Evolutionary conservation across 2,113 vertebrate species (phyloP).

Genomic region (Antennarius striatus): DNA sequence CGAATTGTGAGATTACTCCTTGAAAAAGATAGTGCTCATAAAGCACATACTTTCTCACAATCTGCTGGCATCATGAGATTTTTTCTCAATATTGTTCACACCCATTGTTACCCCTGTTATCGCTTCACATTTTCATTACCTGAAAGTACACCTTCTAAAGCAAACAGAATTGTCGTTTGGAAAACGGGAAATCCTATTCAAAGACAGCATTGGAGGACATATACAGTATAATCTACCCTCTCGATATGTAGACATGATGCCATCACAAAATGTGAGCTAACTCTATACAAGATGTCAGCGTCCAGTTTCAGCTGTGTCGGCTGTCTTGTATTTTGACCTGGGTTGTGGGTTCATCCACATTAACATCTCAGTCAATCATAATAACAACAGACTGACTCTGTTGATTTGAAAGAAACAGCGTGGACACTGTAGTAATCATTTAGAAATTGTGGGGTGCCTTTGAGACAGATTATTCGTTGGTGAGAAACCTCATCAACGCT

Average conservation of each 20-base stretch:
- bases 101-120: no score
- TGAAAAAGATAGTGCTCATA: not conserved
- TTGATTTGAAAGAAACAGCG: constrained; percentile 4
- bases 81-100: no score
- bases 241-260: not conserved
- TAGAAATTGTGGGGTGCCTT: not conserved
- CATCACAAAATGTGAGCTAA: no score
- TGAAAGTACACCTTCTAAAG: no score
- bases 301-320: not conserved
- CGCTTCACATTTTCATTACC: no score
- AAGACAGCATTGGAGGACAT: no score
- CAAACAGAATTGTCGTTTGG: not conserved
- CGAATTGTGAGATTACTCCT: constrained; percentile 4
- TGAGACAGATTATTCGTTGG: not conserved
- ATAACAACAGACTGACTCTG: constrained; percentile 31
- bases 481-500: no score
- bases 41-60: no score
- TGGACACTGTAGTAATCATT: constrained; percentile 15
- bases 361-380: constrained; percentile 30
- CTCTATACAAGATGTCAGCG: not conserved
- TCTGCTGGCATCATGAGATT: no score
- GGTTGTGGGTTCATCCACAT: constrained; percentile 22
- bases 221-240: not conserved
- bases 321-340: not conserved
- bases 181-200: not conserved